phyloP scores from a whole-genome alignment of 2,113 vertebrate genomes.

The Lophotis ruficrista region DNA sequence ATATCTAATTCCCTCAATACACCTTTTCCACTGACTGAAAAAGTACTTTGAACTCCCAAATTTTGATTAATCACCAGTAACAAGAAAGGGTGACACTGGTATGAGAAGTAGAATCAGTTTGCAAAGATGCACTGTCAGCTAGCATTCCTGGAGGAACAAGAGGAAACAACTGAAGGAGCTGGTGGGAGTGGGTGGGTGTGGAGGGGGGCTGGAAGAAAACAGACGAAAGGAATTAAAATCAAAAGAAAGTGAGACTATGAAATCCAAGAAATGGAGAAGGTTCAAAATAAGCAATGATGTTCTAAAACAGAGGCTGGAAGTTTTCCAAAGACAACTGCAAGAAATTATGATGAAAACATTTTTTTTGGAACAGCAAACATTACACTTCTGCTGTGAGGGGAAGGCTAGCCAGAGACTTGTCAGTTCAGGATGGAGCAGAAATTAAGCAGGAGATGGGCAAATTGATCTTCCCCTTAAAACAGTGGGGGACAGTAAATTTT shows the following conservation, averaged over 20 bases:
- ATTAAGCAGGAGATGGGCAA: not conserved
- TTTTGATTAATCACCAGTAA: not conserved
- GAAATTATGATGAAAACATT: not conserved
- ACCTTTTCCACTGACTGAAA: not conserved
- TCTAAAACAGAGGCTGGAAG: not conserved
- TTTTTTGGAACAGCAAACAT: not conserved
- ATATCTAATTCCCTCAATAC: not conserved
- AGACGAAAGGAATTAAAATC: not conserved
- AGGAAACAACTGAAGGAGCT: not conserved
- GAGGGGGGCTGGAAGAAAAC: not conserved
- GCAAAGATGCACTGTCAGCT: not conserved
- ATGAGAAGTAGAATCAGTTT: not conserved
- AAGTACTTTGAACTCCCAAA: not conserved
- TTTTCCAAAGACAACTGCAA: not conserved
- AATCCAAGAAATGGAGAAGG: not conserved
- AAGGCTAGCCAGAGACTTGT: not conserved
- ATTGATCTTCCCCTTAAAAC: not conserved
- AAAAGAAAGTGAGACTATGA: not conserved
- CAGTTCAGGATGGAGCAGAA: not conserved
- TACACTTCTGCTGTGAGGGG: not conserved
- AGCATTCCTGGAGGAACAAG: not conserved
- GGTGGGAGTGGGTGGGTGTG: not conserved
- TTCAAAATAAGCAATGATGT: not conserved
- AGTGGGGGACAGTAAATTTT: not conserved
- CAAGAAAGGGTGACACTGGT: not conserved